Conservation (phyloP, 2,888 invertebrate species). For the Ormyrus rosae region DNA sequence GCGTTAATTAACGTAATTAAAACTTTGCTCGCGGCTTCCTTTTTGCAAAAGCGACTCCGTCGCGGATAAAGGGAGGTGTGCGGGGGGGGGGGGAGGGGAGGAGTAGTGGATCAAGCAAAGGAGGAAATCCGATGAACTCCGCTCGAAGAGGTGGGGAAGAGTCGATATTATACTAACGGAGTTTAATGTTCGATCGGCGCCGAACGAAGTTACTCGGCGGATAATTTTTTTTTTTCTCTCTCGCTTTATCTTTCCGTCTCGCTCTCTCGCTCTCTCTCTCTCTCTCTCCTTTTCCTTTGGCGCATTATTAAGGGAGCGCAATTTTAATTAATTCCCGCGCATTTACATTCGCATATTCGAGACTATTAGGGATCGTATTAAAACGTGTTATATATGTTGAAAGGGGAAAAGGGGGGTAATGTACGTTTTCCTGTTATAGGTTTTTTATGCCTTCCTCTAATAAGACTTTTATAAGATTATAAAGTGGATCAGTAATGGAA, state of each 20-base stretch:
- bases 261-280: background rate
- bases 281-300: no score
- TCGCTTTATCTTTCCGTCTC: background rate
- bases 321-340: slow-evolving; percentile 25
- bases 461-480: background rate
- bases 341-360: slow-evolving; percentile 31
- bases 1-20: slow-evolving; percentile 48
- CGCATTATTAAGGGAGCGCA: background rate
- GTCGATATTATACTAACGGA: slow-evolving; percentile 21
- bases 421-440: background rate
- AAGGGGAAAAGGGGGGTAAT: background rate
- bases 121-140: slow-evolving; percentile 4
- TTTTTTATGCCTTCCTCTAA: background rate
- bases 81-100: background rate
- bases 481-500: no score
- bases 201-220: slow-evolving; percentile 8
- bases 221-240: background rate
- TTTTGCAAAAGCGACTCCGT: background rate
- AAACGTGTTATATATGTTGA: slow-evolving; percentile 12
- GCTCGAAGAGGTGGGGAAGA: background rate
- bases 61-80: background rate
- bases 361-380: slow-evolving; percentile 14
- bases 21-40: slow-evolving; percentile 34
- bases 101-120: background rate
- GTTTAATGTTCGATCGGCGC: slow-evolving; percentile 25